Evolutionary conservation across 2,888 invertebrate genomes (phyloP), one percentile per base, ranked within the genome.

Genomic region (Polyploca ridens): DNA sequence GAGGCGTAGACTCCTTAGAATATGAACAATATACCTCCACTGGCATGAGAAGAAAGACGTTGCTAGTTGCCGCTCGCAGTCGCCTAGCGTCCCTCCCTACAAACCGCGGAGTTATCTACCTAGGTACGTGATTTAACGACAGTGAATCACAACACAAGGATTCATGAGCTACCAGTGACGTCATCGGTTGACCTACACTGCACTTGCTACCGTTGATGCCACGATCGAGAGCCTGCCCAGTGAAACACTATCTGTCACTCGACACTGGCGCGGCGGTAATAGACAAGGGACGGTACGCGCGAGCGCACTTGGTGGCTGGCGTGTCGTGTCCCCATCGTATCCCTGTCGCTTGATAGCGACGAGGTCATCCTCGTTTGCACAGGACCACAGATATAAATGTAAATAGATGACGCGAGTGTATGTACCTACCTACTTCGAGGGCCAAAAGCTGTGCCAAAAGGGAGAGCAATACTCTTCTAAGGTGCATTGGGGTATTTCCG

Each of bases 211-310:
- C n/a, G n/a, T n/a, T n/a, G n/a, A 14, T 4, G 14, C 13, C 14
- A 49, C 49, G 16, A 16, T 14, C 49, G 16, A 49, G 49, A 14
- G n/a, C 16, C 49, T 16, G 16, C 5, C 14, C n/a, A 46, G 14
- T 16, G n/a, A 49, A 16, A 16, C 7, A 49, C 3, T 16, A 16
- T 49, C n/a, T 19, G 19, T 19, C 54, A 19, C 60, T 35, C 54
- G 62, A 70, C 68, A 67, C 67, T 60, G 63, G 63, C 67, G 33
- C 33, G 5, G 4, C 7, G 69, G 69, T 69, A 66, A 66, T 69
- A 70, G 69, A 68, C 72, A 68, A 66, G 69, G 65, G 65, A 33
- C 65, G 69, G 61, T 27, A 58, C 64, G 49, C 62, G 65, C 65
- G 58, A 58, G 54, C 27, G 33, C 62, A 38, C 46, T 5, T 7